phyloP scores from a whole-genome alignment of 2,888 invertebrate species.

The Aethes cnicana region DNA sequence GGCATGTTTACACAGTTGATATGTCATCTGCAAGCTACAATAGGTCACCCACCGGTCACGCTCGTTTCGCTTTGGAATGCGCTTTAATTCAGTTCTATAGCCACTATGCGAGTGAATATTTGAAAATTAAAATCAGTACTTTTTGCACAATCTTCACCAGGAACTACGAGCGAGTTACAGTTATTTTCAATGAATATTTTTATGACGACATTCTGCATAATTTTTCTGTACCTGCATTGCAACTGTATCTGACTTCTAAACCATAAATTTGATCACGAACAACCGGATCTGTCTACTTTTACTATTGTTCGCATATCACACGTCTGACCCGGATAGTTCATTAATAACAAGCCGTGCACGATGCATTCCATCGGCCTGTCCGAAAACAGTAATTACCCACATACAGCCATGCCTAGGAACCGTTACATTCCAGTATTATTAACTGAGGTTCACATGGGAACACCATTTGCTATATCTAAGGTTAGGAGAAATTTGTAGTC shows the following conservation, averaged over 20 bases:
- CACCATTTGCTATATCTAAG: background rate
- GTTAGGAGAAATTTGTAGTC: no score
- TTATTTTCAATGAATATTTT: no score
- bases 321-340: constrained; percentile 39
- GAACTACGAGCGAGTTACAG: no score
- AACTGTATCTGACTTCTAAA: no score
- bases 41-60: constrained; percentile 49
- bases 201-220: no score
- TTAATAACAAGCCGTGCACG: constrained; percentile 37
- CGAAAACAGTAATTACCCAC: constrained; percentile 30
- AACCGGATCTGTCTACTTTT: constrained; percentile 42
- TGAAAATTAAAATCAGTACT: background rate
- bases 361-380: constrained; percentile 22
- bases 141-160: no score
- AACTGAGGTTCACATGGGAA: background rate
- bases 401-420: background rate
- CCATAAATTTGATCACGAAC: no score
- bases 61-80: constrained; percentile 44
- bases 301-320: constrained; percentile 35
- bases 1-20: background rate
- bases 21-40: constrained; percentile 6
- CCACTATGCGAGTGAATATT: constrained; percentile 42
- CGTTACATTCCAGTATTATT: constrained; percentile 4
- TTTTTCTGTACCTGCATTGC: no score
- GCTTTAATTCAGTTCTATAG: constrained; percentile 38